These are phyloP conservation scores for Dendrocopos noguchii DNA, from an alignment of 2,113 vertebrate genomes.

Conservation along the genomic window DNA sequence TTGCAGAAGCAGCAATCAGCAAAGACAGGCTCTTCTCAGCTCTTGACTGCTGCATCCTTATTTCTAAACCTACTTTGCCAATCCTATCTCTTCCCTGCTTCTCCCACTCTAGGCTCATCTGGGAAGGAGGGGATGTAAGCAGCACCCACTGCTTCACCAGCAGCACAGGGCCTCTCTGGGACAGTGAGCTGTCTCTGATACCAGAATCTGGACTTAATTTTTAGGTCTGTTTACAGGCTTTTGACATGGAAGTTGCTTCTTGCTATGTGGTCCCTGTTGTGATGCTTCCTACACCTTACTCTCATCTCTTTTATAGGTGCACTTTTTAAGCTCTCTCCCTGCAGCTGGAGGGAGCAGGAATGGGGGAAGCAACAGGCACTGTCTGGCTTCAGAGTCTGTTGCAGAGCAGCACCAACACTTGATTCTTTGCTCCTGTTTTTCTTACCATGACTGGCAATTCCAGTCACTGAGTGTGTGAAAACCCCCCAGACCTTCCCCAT, in stretches of 20 bases:
- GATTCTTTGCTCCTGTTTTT: neutral
- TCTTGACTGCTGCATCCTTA: neutral
- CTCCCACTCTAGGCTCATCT: accelerated
- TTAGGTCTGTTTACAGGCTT: neutral
- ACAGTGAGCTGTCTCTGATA: neutral
- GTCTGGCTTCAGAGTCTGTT: neutral
- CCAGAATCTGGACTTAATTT: neutral
- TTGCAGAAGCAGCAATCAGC: neutral
- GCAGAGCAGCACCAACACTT: neutral
- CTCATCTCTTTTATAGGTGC: neutral
- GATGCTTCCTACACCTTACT: neutral
- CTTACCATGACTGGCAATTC: neutral
- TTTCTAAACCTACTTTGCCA: neutral
- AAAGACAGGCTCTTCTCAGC: neutral
- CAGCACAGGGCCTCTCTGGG: neutral
- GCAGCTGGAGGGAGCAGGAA: neutral
- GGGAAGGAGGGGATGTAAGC: neutral
- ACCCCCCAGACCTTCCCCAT: conserved; percentile 8
- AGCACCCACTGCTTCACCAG: neutral
- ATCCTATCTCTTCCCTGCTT: neutral
- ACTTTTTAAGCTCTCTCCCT: neutral
- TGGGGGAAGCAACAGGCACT: neutral
- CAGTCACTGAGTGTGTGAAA: neutral
- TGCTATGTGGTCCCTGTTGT: neutral
- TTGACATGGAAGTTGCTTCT: neutral